Base-by-base conservation (phyloP, 2,113 vertebrate genomes). In the Ramphastos sulfuratus region DNA sequence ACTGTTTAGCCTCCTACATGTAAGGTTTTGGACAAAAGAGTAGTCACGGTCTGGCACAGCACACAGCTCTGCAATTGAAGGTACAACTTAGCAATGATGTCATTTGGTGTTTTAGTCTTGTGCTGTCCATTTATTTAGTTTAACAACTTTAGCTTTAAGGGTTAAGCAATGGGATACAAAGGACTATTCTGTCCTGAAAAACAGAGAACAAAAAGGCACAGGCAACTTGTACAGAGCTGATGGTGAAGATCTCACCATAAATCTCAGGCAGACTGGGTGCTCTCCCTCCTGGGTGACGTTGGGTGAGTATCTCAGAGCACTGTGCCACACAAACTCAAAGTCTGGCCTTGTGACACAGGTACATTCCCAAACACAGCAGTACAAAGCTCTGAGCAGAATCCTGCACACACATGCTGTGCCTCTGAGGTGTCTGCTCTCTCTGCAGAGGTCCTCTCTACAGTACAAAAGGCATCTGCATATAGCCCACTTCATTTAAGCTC, bases 21-120 rank as follows among this genome's bases (percentile, higher is more conserved):
- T 55, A 93, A 63, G 35, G 0, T 77, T 67, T 35, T 72, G 55
- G 55, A 69, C 77, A 84, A 84, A 92, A 78, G 71, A 75, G 10
- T 37, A 78, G 33, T 66, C 69, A 73, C 50, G 56, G 35, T 54
- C 77, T 84, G 58, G 33, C 59, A 52, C 35, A 84, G 70, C 66
- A 86, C 42, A 59, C 35, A 52, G 54, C 59, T 87, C 42, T 92
- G 63, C 86, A 92, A 92, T 65, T 59, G 74, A 82, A 95, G 67
- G 52, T n/a, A 56, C 42, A 79, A 64, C 17, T 78, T 73, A 73
- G n/a, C 21, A 89, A 46, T 59, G 85, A 80, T 31, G 52, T 27
- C 0, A 66, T 66, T 85, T 66, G 52, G 69, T 73, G 55, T 46
- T 85, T 74, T 74, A 67, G 58, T 52, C 92, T 66, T 80, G 39